Evolutionary conservation across 2,888 invertebrate genomes (phyloP).

Genomic region (Eupithecia exiguata): DNA sequence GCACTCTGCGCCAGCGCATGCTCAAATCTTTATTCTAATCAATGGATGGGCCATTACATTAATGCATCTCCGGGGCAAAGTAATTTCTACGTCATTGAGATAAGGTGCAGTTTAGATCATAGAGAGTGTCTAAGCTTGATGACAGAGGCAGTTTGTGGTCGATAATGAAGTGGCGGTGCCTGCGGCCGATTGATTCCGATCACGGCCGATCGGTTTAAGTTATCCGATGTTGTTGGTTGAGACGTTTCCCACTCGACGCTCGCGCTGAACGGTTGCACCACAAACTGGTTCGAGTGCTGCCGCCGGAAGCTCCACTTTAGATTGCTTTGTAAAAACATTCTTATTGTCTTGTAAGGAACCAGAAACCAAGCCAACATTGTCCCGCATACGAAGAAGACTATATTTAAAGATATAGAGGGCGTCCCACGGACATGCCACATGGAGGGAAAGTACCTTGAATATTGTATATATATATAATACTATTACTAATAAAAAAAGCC

Average conservation of each 20-base stretch:
- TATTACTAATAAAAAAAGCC: too few relatives aligned
- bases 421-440: too few relatives aligned
- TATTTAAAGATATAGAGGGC: too few relatives aligned
- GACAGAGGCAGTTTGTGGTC: constrained; percentile 21
- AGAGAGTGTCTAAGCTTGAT: neutral
- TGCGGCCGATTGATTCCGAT: constrained; percentile 28
- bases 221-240: constrained; percentile 16
- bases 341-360: too few relatives aligned
- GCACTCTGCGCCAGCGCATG: constrained; percentile 7
- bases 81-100: neutral
- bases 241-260: constrained; percentile 4
- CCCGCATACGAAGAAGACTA: too few relatives aligned
- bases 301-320: neutral
- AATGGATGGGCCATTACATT: constrained; percentile 8
- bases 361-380: too few relatives aligned
- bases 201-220: constrained; percentile 20
- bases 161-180: constrained; percentile 21
- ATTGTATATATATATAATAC: too few relatives aligned
- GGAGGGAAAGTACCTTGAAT: too few relatives aligned
- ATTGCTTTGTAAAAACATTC: neutral
- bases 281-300: constrained; percentile 5
- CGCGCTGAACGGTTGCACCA: constrained; percentile 10
- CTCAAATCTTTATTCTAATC: constrained; percentile 18
- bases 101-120: constrained; percentile 12
- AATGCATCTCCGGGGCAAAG: neutral